Evolutionary conservation across 2,888 invertebrate species (phyloP), one percentile per base, ranked within the genome.

Genomic region (Macaria liturata): DNA sequence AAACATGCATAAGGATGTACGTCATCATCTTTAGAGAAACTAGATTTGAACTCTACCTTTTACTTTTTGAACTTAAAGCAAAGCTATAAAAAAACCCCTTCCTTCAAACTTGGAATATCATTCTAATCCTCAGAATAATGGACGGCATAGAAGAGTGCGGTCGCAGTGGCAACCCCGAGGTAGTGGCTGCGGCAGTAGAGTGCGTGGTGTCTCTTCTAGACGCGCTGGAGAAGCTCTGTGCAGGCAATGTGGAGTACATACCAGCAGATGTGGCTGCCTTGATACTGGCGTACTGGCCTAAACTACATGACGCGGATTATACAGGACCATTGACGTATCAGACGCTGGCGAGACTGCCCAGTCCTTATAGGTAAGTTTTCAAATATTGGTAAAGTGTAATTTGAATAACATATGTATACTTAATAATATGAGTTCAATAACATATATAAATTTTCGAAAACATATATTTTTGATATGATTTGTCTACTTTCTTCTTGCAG

Each of bases 131-230:
- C 34, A 91, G 98, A 72, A 95, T 97, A 70, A 96, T 98, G 94
- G 98, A 98, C 77, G 97, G 97, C 0, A 96, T 98, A 80, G 97
- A 98, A 85, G 98, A 98, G 86, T 97, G 97, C 60, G 96, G 97
- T n/a, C 94, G 95, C 67, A 95, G 95, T 64, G 95, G 94, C 50
- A 96, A 96, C 65, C 94, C 96, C 9, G 93, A 94, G 61, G 94
- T 96, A 4, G 90, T 97, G n/a, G 93, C 95, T 49, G 95, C 96
- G 0, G 96, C 96, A 65, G 95, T 97, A 0, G 96, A 96, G 70
- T 97, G 97, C 71, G 95, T 97, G 52, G 96, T 96, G 4, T 95
- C 97, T 0, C 92, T 98, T 64, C 87, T 98, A 34, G 95, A 96
- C 40, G 96, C 97, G 3, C 84, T 98, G 39, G 97, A 97, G 80